These are phyloP conservation scores for Philopedon plagiatum DNA, from an alignment of 2,888 invertebrate genomes.

Conservation along the genomic window DNA sequence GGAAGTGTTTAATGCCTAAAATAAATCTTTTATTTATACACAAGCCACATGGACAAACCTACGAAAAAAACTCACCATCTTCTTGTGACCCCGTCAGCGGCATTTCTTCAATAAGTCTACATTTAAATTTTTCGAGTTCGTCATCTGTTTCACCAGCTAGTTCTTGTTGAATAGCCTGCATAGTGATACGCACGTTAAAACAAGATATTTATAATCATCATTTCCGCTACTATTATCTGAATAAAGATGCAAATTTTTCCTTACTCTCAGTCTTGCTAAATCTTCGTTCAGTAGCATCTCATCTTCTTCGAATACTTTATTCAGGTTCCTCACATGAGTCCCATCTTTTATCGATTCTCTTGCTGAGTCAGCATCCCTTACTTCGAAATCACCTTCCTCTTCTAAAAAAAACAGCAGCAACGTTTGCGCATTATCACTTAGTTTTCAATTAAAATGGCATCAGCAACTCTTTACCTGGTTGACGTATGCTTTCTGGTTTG, in stretches of 20 bases:
- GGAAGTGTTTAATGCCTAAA: conserved; percentile 21
- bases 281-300: conserved; percentile 56
- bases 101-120: conserved; percentile 57
- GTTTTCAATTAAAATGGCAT: too few species aligned
- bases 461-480: too few species aligned
- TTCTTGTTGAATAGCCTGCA: conserved; percentile 58
- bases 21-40: too few species aligned
- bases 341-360: too few species aligned
- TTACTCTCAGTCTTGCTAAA: conserved; percentile 55
- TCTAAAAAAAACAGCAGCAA: too few species aligned
- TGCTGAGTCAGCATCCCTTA: conserved; percentile 1
- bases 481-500: too few species aligned
- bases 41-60: too few species aligned
- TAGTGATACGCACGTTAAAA: too few species aligned
- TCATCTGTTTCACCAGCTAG: conserved; percentile 58
- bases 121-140: conserved; percentile 61
- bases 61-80: conserved; percentile 49
- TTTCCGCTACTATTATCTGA: too few species aligned
- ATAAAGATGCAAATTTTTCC: neutral
- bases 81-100: conserved; percentile 56
- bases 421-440: too few species aligned
- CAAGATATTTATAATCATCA: neutral
- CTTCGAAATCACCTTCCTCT: conserved; percentile 34
- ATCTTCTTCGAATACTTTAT: conserved; percentile 48
- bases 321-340: conserved; percentile 48